Conservation (phyloP, 2,113 vertebrate genomes). For the Puntigrus tetrazona region DNA sequence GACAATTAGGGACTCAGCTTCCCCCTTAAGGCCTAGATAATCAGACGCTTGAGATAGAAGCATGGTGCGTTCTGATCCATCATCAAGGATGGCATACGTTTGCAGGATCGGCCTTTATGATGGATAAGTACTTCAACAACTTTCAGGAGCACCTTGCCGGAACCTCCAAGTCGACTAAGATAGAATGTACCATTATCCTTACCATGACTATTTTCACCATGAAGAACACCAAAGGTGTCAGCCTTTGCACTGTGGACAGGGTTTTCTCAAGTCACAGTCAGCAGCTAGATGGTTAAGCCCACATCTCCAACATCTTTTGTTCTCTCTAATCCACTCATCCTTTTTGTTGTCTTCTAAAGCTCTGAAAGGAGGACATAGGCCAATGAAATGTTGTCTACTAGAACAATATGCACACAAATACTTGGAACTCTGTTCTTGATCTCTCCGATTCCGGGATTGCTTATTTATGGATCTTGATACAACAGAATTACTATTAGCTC, state of each 20-base stretch:
- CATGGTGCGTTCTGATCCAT: not conserved
- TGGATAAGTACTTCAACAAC: no score
- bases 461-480: not conserved
- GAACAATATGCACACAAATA: not conserved
- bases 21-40: not conserved
- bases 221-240: no score
- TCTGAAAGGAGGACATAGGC: not conserved
- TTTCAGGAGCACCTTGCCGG: no score
- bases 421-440: not conserved
- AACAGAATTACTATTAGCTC: not conserved
- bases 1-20: not conserved
- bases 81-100: not conserved
- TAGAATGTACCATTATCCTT: no score
- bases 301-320: not conserved
- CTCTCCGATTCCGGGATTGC: not conserved
- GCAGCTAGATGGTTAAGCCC: not conserved
- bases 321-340: not conserved
- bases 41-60: not conserved
- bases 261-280: not conserved
- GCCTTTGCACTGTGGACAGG: no score
- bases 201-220: no score
- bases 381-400: not conserved
- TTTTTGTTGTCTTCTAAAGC: not conserved
- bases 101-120: not conserved
- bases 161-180: no score